Conservation (phyloP, 2,797 vertebrate species). For the Onychomys leucogaster region DNA sequence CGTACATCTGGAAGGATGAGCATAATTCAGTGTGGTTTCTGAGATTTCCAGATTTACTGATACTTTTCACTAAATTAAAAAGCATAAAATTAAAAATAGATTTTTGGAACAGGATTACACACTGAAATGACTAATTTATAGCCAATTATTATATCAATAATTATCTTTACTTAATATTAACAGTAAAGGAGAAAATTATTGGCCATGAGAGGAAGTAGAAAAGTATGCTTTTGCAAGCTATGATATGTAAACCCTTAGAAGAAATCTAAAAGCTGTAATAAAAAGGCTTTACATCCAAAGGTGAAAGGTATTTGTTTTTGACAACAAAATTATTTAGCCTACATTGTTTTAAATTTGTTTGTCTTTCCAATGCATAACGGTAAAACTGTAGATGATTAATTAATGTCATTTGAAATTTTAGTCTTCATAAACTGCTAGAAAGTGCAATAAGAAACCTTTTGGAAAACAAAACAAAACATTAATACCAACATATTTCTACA, state of each 20-base stretch:
- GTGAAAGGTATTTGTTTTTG: slow-evolving; percentile 55
- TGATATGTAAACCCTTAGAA: background rate
- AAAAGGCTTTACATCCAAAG: slow-evolving; percentile 54
- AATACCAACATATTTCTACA: background rate
- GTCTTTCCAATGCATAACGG: slow-evolving; percentile 44
- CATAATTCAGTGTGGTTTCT: background rate
- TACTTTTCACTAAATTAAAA: background rate
- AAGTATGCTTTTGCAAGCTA: slow-evolving; percentile 16
- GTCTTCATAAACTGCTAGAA: slow-evolving; percentile 38
- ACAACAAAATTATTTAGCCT: slow-evolving; percentile 47
- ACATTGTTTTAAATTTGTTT: slow-evolving; percentile 58
- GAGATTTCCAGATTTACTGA: background rate
- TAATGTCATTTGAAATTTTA: slow-evolving; percentile 59
- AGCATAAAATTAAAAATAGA: slow-evolving; percentile 42
- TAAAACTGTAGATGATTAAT: slow-evolving; percentile 69
- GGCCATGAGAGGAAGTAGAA: slow-evolving; percentile 42
- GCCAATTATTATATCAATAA: slow-evolving; percentile 42
- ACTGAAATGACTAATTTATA: slow-evolving; percentile 45
- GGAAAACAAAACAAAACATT: background rate
- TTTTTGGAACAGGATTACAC: slow-evolving; percentile 31
- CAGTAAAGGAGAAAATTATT: slow-evolving; percentile 59
- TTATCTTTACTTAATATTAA: slow-evolving; percentile 35
- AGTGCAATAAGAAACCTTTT: background rate
- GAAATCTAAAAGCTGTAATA: slow-evolving; percentile 63
- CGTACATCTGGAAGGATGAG: background rate